Evolutionary conservation across 2,888 invertebrate genomes (phyloP), one percentile per base, ranked within the genome.

Genomic region (Suillia variegata): DNA sequence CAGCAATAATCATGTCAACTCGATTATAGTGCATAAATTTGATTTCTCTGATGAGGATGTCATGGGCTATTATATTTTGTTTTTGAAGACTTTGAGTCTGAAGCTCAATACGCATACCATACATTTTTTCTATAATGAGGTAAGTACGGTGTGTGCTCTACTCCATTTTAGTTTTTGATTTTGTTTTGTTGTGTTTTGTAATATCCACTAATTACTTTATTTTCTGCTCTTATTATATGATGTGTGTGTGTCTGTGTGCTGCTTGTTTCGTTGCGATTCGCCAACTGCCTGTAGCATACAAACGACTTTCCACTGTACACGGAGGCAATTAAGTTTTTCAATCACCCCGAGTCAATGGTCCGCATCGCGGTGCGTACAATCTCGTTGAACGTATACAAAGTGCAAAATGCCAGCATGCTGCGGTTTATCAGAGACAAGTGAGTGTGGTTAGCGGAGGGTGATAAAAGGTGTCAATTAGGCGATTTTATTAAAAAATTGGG

Each of bases 41-140:
- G 98, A 99, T 83, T 97, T 99, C 80, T 96, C 96, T 2, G 98
- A 99, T 83, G 99, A 99, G 83, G 99, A 99, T 86, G 98, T 98
- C 51, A 97, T 98, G 96, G 98, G 98, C 1, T 99, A 99, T 83
- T 99, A 99, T 83, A 99, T 99, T 79, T 96, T 98, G 53, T 99
- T 99, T 82, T 84, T 99, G 68, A 99, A 99, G 84, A 99, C 98
- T 0, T 85, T 99, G 56, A 99, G 98, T 71, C 85, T 99, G 58
- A 99, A 99, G 84, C 85, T 99, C 54, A 99, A 99, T 84, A 90
- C 92, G 66, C 96, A 98, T 78, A 99, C 99, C 1, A 97, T 99
- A 77, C 98, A 99, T 83, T 99, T 99, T 84, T 99, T 99, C 84
- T 99, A 98, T 82, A 99, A 98, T 85, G 98, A 99, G 75, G 81